Evolutionary conservation across 2,113 vertebrate species (phyloP), one percentile per base, ranked within the genome.

Genomic region (Neogale vison): DNA sequence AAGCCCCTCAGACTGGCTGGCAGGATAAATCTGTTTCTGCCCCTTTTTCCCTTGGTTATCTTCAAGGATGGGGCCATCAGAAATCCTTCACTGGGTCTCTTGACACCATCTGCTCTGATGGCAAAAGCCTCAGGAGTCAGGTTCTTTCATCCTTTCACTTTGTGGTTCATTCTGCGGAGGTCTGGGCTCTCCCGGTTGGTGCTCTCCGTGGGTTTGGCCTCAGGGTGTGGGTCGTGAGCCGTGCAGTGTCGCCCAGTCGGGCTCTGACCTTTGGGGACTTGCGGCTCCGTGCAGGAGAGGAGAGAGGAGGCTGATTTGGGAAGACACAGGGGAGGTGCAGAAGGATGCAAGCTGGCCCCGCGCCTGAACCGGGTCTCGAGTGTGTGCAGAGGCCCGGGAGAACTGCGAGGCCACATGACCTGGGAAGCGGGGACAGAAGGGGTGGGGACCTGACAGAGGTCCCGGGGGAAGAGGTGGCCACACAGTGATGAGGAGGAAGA

Each of bases 151-250:
- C 61, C 77, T 59, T 72, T 7, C 26, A 55, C 17, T 72, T 47
- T 36, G 11, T 1, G 4, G 3, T 14, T 9, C 34, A 7, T 55
- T 26, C 50, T 3, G 61, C 72, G 47, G 65, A 55, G 81, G 3
- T 7, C 3, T 23, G 36, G 0, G 1, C 2, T 5, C 34, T 17
- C 61, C 26, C 4, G 8, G 42, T 42, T 42, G 42, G 20, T 0
- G 23, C 72, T 65, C 17, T 20, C 34, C 1, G 6, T 45, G 18
- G 50, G 69, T 39, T 42, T 23, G 26, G 31, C 57, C 26, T 29
- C 21, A 4, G 7, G 72, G 31, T 3, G 21, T 31, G 57, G 47
- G 26, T 4, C 29, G 34, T 31, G 52, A 47, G 21, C 15, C 24
- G 24, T 8, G 10, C 1, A 7, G 63, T 3, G 6, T 7, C 9